Conservation (phyloP, 2,888 invertebrate species). For the Linyphia triangularis region DNA sequence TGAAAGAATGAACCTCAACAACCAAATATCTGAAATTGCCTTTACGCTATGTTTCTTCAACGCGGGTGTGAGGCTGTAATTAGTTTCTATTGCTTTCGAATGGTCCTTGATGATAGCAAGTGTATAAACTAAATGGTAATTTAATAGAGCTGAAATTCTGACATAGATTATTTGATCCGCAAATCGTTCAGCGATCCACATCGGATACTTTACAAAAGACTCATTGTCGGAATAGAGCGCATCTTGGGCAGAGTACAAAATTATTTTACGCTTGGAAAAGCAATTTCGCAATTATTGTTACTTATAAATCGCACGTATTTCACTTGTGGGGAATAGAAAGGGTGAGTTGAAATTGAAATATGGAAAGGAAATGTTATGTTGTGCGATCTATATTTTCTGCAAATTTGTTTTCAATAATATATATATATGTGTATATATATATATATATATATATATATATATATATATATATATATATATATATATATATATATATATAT, state of each 20-base stretch:
- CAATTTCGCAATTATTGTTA: neutral
- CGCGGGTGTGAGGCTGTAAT: slow-evolving; percentile 12
- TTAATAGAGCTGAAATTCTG: slow-evolving; percentile 33
- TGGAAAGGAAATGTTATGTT: too few relatives aligned
- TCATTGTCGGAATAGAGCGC: neutral
- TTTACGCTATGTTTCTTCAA: slow-evolving; percentile 4
- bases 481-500: too few relatives aligned
- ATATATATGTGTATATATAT: too few relatives aligned
- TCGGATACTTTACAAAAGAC: neutral
- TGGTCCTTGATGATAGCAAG: neutral
- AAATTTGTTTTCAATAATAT: too few relatives aligned
- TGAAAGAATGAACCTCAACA: slow-evolving; percentile 7
- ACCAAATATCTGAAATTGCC: neutral
- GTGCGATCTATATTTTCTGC: too few relatives aligned
- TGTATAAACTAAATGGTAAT: slow-evolving; percentile 42
- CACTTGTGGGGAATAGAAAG: neutral
- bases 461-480: too few relatives aligned
- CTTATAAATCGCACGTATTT: neutral
- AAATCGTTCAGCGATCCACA: slow-evolving; percentile 30
- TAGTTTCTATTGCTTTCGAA: slow-evolving; percentile 27
- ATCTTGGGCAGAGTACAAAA: neutral
- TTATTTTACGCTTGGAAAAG: slow-evolving; percentile 1
- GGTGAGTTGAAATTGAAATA: too few relatives aligned
- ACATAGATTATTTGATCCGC: slow-evolving; percentile 25
- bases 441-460: too few relatives aligned